Conservation (phyloP, 2,797 vertebrate species). For the Okamejei kenojei region DNA sequence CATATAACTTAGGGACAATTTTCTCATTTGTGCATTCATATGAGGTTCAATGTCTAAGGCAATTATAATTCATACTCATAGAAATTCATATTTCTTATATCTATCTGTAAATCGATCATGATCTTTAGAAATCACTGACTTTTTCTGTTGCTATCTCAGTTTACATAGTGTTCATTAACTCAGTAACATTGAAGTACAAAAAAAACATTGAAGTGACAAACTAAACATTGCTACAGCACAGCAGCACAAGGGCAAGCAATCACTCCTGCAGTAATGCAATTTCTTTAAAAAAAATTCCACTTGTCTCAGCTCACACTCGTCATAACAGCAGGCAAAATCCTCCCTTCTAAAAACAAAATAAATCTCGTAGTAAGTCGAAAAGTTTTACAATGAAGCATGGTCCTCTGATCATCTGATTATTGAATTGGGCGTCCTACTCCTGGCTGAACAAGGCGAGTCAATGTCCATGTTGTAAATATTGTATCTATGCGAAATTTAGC, state of each 20-base stretch:
- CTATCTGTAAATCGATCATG: neutral
- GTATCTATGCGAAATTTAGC: neutral
- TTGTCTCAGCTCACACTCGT: neutral
- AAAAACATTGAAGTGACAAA: neutral
- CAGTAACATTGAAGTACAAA: neutral
- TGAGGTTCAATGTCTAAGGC: neutral
- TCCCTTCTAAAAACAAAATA: neutral
- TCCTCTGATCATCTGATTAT: neutral
- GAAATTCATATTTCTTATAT: neutral
- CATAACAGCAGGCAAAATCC: neutral
- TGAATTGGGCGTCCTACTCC: neutral
- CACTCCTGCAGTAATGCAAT: neutral
- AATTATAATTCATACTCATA: neutral
- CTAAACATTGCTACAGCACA: neutral
- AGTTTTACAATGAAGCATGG: neutral
- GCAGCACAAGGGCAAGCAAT: neutral
- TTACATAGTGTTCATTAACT: neutral
- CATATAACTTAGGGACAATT: neutral
- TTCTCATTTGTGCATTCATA: neutral
- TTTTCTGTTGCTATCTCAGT: neutral
- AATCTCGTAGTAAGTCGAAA: neutral
- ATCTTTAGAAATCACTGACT: neutral
- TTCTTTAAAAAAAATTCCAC: neutral
- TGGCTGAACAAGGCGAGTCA: neutral
- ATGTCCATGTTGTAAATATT: neutral